These are phyloP conservation scores for Ips typographus DNA, from an alignment of 1,140 invertebrate species.

Conservation along the genomic window DNA sequence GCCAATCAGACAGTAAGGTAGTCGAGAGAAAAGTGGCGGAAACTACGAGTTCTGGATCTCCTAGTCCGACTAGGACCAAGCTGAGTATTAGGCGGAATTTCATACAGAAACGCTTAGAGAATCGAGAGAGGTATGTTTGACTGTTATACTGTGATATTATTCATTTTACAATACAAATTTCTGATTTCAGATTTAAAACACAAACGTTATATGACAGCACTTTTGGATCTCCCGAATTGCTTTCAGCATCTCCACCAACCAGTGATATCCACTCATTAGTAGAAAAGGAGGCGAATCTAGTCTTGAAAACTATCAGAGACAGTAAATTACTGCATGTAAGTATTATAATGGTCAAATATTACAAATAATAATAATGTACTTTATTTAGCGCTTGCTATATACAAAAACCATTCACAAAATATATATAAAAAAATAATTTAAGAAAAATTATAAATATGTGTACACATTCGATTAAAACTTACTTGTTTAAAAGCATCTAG, in stretches of 20 bases:
- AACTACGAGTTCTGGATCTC: slow-evolving; percentile 17
- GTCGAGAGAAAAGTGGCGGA: slow-evolving; percentile 7
- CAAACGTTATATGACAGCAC: slow-evolving; percentile 60
- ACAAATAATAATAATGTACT: too few species aligned
- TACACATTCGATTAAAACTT: too few species aligned
- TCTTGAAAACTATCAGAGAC: slow-evolving; percentile 20
- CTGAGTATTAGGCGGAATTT: slow-evolving; percentile 53
- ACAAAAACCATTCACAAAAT: too few species aligned
- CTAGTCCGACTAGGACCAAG: slow-evolving; percentile 41
- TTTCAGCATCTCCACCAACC: slow-evolving; percentile 30
- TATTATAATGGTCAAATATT: background rate
- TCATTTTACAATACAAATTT: background rate
- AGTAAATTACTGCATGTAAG: slow-evolving; percentile 19
- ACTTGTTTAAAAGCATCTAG: too few species aligned
- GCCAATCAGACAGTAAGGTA: slow-evolving; percentile 37
- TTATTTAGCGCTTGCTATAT: too few species aligned
- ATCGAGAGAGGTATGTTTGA: slow-evolving; percentile 56
- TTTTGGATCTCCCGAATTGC: slow-evolving; percentile 46
- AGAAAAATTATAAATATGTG: too few species aligned
- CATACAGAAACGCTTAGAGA: slow-evolving; percentile 60
- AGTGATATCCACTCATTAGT: slow-evolving; percentile 11
- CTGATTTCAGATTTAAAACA: slow-evolving; percentile 56
- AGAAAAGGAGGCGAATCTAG: slow-evolving; percentile 18
- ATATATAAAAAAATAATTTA: too few species aligned
- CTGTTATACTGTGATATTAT: background rate